Evolutionary conservation across 2,113 vertebrate species (phyloP).

Genomic region (Phalacrocorax carbo): DNA sequence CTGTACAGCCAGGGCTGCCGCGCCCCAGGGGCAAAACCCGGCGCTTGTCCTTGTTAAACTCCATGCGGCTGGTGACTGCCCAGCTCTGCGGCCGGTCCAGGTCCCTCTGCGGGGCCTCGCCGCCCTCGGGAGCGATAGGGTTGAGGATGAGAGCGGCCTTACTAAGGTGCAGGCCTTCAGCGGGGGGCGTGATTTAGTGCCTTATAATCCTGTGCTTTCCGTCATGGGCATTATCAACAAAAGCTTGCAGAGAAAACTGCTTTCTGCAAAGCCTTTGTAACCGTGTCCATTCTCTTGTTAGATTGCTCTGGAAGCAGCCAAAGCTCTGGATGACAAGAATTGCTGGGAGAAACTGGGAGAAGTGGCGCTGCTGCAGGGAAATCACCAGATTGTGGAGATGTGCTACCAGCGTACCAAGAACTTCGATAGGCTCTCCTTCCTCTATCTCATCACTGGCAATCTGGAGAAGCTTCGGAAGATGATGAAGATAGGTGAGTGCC

Average conservation of each 20-base stretch:
- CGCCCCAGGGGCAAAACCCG: too few species aligned
- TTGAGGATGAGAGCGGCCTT: not conserved
- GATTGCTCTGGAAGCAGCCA: constrained; percentile 93
- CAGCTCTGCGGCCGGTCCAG: too few species aligned
- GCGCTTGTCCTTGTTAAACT: too few species aligned
- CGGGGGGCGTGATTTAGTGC: not conserved
- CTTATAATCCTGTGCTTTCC: not conserved
- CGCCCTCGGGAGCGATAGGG: too few species aligned
- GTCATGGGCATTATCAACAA: rapidly evolving
- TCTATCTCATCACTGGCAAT: constrained; percentile 97
- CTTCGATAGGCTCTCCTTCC: constrained; percentile 95
- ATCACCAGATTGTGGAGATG: constrained; percentile 99
- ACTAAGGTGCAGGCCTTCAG: not conserved
- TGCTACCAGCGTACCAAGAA: constrained; percentile 99
- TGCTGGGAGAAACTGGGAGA: constrained; percentile 97
- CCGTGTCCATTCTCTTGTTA: not conserved
- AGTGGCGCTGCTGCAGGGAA: constrained; percentile 91
- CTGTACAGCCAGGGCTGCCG: too few species aligned
- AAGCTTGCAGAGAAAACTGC: not conserved
- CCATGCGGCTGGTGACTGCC: too few species aligned
- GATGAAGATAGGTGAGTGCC: constrained; percentile 94
- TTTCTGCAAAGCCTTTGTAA: not conserved
- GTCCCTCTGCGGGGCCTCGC: too few species aligned
- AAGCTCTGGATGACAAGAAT: constrained; percentile 91
- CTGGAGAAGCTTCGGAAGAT: constrained; percentile 96